phyloP scores from a whole-genome alignment of 2,888 invertebrate species.

The Cosmopolites sordidus region DNA sequence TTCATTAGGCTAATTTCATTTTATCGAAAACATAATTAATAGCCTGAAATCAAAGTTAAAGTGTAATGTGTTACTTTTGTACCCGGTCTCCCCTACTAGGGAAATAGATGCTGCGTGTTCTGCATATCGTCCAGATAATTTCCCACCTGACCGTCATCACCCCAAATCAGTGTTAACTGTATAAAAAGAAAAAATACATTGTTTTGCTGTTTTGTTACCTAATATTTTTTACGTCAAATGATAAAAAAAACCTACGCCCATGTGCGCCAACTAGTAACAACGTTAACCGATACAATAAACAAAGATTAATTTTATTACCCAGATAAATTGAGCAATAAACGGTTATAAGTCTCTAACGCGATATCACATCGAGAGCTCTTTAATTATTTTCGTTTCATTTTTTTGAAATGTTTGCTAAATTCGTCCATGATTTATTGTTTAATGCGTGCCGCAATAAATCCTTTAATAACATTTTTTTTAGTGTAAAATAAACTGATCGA shows the following conservation, averaged over 20 bases:
- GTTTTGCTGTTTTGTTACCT: background rate
- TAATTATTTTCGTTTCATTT: conserved; percentile 13
- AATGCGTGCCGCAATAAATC: conserved; percentile 9
- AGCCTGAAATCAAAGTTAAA: too few relatives aligned
- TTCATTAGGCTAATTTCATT: too few relatives aligned
- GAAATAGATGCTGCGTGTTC: too few relatives aligned
- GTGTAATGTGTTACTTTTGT: too few relatives aligned
- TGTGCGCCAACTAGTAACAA: conserved; percentile 12
- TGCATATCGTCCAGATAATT: too few relatives aligned
- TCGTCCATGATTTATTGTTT: conserved; percentile 16
- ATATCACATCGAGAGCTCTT: conserved; percentile 4
- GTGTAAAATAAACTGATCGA: too few relatives aligned
- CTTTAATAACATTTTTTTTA: too few relatives aligned
- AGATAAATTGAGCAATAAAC: conserved; percentile 17
- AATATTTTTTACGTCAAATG: background rate
- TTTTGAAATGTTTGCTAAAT: conserved; percentile 8
- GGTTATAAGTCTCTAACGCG: conserved; percentile 7
- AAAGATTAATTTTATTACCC: conserved; percentile 23
- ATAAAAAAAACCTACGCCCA: conserved; percentile 4
- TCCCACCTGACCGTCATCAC: too few relatives aligned
- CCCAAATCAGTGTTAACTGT: too few relatives aligned
- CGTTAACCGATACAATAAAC: conserved; percentile 24
- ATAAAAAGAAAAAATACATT: too few relatives aligned
- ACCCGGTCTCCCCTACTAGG: too few relatives aligned
- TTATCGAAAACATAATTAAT: too few relatives aligned